phyloP scores from a whole-genome alignment of 2,888 invertebrate genomes.

The Eumerus sabulonum region DNA sequence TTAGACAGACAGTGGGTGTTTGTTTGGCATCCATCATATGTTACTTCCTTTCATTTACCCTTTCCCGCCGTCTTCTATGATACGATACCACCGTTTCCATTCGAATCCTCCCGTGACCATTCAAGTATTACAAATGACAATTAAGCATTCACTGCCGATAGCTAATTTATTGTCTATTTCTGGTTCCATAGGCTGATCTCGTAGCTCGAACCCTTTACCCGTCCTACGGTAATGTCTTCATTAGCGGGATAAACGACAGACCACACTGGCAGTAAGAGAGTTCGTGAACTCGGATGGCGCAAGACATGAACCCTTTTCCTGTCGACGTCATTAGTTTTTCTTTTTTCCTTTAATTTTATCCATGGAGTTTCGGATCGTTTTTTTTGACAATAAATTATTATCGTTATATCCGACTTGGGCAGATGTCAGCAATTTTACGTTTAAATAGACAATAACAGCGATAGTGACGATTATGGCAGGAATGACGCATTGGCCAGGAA shows the following conservation, averaged over 20 bases:
- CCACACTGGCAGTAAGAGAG: constrained; percentile 38
- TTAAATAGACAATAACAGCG: constrained; percentile 64
- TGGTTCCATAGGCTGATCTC: too few relatives aligned
- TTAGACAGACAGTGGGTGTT: constrained; percentile 51
- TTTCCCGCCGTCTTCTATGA: constrained; percentile 9
- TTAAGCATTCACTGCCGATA: constrained; percentile 56
- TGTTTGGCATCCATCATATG: constrained; percentile 13
- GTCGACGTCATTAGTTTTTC: constrained; percentile 55
- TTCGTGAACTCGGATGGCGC: constrained; percentile 9
- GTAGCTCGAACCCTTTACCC: constrained; percentile 60
- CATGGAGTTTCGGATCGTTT: constrained; percentile 25
- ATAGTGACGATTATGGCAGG: constrained; percentile 46
- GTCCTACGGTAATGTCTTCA: constrained; percentile 61
- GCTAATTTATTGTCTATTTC: constrained; percentile 64
- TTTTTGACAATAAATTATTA: constrained; percentile 64
- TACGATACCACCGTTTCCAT: constrained; percentile 19
- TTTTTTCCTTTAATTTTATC: constrained; percentile 10
- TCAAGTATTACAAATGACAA: constrained; percentile 62
- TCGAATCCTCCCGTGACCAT: constrained; percentile 18
- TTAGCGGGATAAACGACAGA: constrained; percentile 62
- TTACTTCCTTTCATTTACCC: constrained; percentile 31
- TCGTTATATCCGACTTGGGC: constrained; percentile 64
- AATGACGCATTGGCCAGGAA: constrained; percentile 20
- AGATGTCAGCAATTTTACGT: constrained; percentile 68
- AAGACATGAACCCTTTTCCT: constrained; percentile 52